Evolutionary conservation across 2,113 vertebrate genomes (phyloP).

Genomic region (Illadopsis cleaveri): DNA sequence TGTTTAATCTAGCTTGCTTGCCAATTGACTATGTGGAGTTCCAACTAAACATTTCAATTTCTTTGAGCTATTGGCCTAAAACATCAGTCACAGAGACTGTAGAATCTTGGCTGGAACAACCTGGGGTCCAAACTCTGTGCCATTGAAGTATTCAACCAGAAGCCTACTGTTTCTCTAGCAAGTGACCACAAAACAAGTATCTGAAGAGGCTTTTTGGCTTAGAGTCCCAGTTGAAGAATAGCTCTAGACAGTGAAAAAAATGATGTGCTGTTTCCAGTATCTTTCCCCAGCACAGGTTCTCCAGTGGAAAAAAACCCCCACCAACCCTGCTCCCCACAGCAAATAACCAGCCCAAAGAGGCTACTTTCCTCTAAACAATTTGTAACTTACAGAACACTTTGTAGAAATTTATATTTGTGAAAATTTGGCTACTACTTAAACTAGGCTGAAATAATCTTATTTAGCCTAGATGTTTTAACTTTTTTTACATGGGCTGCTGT

Average conservation of each 20-base stretch:
- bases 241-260: background rate
- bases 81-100: background rate
- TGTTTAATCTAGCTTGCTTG: background rate
- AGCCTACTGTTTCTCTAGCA: background rate
- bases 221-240: background rate
- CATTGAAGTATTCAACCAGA: background rate
- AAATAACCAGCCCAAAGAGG: background rate
- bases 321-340: background rate
- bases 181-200: background rate
- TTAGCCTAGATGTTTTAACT: background rate
- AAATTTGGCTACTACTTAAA: background rate
- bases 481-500: background rate
- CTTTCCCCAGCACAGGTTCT: background rate
- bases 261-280: background rate
- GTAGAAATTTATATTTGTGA: background rate
- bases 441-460: background rate
- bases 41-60: background rate
- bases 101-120: constrained; percentile 2
- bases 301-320: background rate
- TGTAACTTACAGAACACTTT: background rate
- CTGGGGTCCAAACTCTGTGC: background rate
- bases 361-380: background rate
- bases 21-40: background rate
- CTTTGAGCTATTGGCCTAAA: background rate
- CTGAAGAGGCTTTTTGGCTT: background rate